Base-by-base conservation (phyloP, 2,797 vertebrate species). In the Schizopygopsis pylzovi region DNA sequence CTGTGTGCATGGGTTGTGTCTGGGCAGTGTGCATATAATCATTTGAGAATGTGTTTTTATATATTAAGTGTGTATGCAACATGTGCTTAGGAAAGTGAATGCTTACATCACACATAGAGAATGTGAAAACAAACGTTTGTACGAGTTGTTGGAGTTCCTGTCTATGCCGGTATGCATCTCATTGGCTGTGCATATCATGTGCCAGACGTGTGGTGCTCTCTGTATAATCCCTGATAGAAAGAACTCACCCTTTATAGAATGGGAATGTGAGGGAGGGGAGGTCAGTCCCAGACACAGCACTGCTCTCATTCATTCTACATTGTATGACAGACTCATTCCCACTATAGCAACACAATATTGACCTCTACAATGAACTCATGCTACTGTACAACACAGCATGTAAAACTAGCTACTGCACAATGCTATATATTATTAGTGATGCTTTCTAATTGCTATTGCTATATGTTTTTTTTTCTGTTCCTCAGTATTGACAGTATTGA, bases 151-250 rank as follows among this genome's bases (percentile, higher is more conserved):
- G 16, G 41, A 47, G 83, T 11, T 68, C 61, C 49, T 45, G 47
- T 70, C 47, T 78, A 43, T 28, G 43, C 39, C 47, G 2, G n/a
- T 56, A 45, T 71, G 49, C 49, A 59, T 85, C 83, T 79, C 83
- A 85, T 71, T 85, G 65, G 71, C n/a, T 10, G 28, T 37, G 37
- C 16, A 2, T 87, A 72, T 68, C 79, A 76, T 75, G 71, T 82
- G 73, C 72, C 15, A 18, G 70, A 52, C 25, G 4, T 79, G 49
- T 70, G 65, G 59, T 78, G 49, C 45, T 73, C 37, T 82, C 28
- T 72, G 33, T 77, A 25, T 85, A 87, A 87, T 85, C 86, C 82
- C 61, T 87, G 59, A 67, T 87, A 79, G 82, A 77, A 87, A 87
- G 85, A 81, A 82, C 52, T 70, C 63, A 56, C 65, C 83, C 83